Percentiles rank a stretch among this genome's conserved stretches.
phyloP scores from a whole-genome alignment of 2,888 invertebrate genomes.

The Merodon equestris region DNA sequence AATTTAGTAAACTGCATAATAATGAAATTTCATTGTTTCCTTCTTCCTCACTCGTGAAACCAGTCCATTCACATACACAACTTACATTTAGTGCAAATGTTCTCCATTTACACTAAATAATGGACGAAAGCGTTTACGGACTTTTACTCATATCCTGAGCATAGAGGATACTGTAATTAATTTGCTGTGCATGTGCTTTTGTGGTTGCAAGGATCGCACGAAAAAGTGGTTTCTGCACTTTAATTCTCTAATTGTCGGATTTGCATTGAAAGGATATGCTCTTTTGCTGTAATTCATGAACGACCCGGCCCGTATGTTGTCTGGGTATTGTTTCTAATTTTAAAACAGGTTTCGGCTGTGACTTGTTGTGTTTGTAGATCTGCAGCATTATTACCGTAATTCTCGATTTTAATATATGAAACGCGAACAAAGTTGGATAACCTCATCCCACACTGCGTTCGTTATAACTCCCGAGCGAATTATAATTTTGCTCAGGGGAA shows the following conservation, averaged over 20 bases:
- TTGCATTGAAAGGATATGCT: slow-evolving; percentile 31
- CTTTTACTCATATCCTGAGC: not conserved
- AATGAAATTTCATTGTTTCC: not conserved
- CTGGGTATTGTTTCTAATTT: too few relatives aligned
- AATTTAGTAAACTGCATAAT: too few relatives aligned
- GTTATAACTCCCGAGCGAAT: too few relatives aligned
- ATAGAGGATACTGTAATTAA: slow-evolving; percentile 42
- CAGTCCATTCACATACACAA: not conserved
- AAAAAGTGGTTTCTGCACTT: slow-evolving; percentile 1
- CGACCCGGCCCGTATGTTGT: not conserved
- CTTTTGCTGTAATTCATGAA: slow-evolving; percentile 28
- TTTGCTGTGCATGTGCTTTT: slow-evolving; percentile 36
- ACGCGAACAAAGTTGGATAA: too few relatives aligned
- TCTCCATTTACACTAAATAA: slow-evolving; percentile 27
- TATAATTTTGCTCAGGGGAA: too few relatives aligned
- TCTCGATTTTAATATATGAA: too few relatives aligned
- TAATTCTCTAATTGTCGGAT: slow-evolving; percentile 44
- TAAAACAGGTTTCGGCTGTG: too few relatives aligned
- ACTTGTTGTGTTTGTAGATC: too few relatives aligned
- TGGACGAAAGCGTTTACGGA: slow-evolving; percentile 18
- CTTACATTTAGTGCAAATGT: slow-evolving; percentile 9
- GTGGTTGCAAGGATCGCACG: slow-evolving; percentile 10
- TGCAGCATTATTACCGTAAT: too few relatives aligned
- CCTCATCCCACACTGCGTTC: too few relatives aligned
- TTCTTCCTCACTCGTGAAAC: not conserved